Evolutionary conservation across 2,797 vertebrate species (phyloP).

Genomic region (Hipposideros larvatus): DNA sequence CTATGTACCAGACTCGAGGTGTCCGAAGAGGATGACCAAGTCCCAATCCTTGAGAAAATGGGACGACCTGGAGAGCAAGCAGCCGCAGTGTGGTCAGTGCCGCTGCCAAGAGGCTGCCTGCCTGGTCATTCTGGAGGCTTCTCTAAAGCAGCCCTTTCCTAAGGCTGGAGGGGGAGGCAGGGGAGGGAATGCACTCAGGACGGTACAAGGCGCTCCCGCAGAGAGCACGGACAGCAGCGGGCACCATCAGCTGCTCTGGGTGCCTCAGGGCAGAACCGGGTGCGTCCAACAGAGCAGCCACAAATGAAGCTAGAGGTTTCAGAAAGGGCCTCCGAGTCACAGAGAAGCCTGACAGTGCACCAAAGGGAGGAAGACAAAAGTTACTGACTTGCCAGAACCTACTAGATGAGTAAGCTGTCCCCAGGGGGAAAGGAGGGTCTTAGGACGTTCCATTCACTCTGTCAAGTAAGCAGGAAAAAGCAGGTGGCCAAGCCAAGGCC

Average conservation of each 20-base stretch:
- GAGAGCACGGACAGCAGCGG: not conserved
- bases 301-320: not conserved
- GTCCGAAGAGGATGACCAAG: not conserved
- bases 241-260: not conserved
- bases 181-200: not conserved
- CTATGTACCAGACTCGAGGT: not conserved
- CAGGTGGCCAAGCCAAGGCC: not conserved
- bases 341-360: not conserved
- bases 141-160: not conserved
- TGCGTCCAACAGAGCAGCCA: not conserved
- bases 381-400: not conserved
- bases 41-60: not conserved
- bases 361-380: not conserved
- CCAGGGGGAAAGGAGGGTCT: not conserved
- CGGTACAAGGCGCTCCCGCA: not conserved
- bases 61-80: not conserved
- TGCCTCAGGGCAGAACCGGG: not conserved
- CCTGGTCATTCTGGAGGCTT: not conserved
- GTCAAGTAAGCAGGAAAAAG: not conserved
- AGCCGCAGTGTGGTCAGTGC: not conserved
- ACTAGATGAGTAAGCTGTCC: not conserved
- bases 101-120: not conserved
- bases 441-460: not conserved
- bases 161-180: not conserved
- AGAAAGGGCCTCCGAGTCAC: not conserved